These are phyloP conservation scores for Troides helena DNA, from an alignment of 2,888 invertebrate genomes.

Conservation along the genomic window DNA sequence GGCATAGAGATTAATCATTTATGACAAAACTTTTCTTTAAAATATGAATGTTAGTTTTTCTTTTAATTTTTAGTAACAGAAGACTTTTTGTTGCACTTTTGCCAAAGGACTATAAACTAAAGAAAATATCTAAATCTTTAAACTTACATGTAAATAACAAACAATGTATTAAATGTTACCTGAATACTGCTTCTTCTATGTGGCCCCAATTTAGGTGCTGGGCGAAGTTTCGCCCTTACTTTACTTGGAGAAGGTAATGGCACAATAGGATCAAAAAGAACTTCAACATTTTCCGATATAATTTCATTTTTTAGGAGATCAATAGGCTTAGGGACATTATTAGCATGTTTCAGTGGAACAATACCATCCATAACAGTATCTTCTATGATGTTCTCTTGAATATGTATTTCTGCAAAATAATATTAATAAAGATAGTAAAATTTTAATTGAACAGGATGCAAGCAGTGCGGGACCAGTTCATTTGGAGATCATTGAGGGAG, in stretches of 20 bases:
- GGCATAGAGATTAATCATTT: too few species aligned
- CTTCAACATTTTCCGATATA: conserved; percentile 71
- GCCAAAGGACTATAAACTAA: background rate
- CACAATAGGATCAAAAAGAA: conserved; percentile 72
- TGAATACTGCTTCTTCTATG: conserved; percentile 84
- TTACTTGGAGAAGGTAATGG: conserved; percentile 81
- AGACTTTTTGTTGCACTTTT: too few species aligned
- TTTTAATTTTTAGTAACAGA: too few species aligned
- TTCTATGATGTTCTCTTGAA: conserved; percentile 55
- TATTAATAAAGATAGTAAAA: too few species aligned
- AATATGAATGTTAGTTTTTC: too few species aligned
- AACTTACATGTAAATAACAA: background rate
- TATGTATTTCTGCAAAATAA: conserved; percentile 51
- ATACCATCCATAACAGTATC: conserved; percentile 68
- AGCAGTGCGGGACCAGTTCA: too few species aligned
- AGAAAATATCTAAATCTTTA: background rate
- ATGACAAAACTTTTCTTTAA: too few species aligned
- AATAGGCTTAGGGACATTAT: conserved; percentile 56
- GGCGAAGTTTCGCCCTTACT: conserved; percentile 84
- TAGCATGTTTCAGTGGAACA: conserved; percentile 55
- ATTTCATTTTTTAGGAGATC: conserved; percentile 67
- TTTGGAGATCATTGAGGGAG: too few species aligned
- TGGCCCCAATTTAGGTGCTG: conserved; percentile 83
- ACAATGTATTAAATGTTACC: conserved; percentile 43
- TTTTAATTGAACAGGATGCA: too few species aligned